A percentile compares a stretch with the other conserved stretches of the same genome.
These are phyloP conservation scores for Drosophila equinoxialis DNA, from an alignment of 1,140 invertebrate genomes.

Conservation along the genomic window DNA sequence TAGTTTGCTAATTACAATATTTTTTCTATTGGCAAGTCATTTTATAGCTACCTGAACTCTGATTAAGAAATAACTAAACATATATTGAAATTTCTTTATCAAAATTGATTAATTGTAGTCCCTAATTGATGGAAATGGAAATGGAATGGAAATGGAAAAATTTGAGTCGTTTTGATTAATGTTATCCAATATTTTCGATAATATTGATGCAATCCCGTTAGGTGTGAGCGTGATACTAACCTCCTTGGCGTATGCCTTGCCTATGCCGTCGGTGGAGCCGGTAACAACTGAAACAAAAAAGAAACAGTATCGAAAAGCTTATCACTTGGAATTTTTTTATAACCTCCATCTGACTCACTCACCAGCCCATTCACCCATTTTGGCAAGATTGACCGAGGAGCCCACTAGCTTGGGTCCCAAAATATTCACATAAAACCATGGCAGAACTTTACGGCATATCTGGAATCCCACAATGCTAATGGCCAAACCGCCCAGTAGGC, in stretches of 20 bases:
- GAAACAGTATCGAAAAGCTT: conserved; percentile 35
- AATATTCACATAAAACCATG: conserved; percentile 83
- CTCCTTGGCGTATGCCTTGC: conserved; percentile 93
- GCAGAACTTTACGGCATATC: conserved; percentile 68
- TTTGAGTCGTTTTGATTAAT: conserved; percentile 14
- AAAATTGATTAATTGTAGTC: neutral
- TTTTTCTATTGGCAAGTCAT: conserved; percentile 5
- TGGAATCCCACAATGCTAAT: conserved; percentile 74
- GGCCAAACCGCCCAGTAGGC: conserved; percentile 60
- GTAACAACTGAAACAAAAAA: conserved; percentile 89
- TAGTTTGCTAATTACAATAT: neutral
- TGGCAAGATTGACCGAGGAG: conserved; percentile 80
- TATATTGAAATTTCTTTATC: neutral
- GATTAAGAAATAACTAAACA: neutral
- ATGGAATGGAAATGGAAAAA: neutral
- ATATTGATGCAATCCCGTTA: neutral
- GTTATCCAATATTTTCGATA: conserved; percentile 2
- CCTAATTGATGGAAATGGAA: neutral
- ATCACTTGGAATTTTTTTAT: conserved; percentile 15
- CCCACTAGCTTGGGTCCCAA: conserved; percentile 80
- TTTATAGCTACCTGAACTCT: neutral
- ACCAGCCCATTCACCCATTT: conserved; percentile 84
- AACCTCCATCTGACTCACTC: conserved; percentile 46
- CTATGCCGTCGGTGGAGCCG: conserved; percentile 95
- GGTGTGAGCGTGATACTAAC: conserved; percentile 82